These are phyloP conservation scores for Parotia lawesii DNA, from an alignment of 2,113 vertebrate genomes.

Conservation along the genomic window DNA sequence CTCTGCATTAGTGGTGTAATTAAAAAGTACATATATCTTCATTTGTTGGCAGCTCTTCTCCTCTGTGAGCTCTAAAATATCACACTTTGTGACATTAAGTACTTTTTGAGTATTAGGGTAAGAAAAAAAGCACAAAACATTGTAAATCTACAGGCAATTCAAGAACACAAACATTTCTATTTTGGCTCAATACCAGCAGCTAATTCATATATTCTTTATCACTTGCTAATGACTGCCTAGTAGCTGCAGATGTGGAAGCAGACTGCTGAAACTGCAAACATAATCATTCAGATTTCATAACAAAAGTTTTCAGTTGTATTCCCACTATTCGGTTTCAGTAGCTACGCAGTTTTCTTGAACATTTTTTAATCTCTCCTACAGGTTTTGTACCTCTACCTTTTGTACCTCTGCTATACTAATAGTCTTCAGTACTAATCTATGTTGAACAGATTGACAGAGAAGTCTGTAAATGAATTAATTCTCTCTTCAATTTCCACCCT, in stretches of 20 bases:
- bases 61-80: not conserved
- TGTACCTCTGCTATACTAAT: not conserved
- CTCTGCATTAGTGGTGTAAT: not conserved
- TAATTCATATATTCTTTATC: not conserved
- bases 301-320: not conserved
- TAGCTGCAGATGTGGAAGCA: not conserved
- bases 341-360: not conserved
- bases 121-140: not conserved
- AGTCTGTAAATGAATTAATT: not conserved
- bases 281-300: not conserved
- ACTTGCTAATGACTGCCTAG: conserved; percentile 14
- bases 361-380: not conserved
- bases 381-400: not conserved
- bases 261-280: not conserved
- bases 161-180: not conserved
- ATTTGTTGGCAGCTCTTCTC: not conserved
- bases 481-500: not conserved
- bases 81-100: not conserved
- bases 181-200: not conserved
- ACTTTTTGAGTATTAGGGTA: not conserved
- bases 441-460: not conserved
- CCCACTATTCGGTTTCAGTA: not conserved
- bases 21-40: not conserved
- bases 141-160: not conserved
- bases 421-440: not conserved